Conservation (phyloP, 2,888 invertebrate species). For the Acleris laterana region DNA sequence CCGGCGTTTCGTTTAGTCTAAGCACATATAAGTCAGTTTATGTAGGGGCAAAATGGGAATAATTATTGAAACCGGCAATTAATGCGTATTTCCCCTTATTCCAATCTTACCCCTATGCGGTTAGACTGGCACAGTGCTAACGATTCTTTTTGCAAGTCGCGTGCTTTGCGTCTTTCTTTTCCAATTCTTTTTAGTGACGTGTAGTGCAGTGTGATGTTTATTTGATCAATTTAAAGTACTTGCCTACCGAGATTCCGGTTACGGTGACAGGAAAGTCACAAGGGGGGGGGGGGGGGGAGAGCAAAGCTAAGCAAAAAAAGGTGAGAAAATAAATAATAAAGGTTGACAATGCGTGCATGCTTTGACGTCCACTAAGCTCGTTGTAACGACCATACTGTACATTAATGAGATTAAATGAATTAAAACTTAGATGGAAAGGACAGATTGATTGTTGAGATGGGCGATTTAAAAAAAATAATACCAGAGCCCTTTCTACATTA, state of each 20-base stretch:
- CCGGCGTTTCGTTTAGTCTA: no score
- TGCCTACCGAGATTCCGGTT: constrained; percentile 79
- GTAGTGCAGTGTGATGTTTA: constrained; percentile 83
- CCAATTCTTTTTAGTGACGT: constrained; percentile 56
- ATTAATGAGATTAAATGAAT: no score
- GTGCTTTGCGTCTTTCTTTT: constrained; percentile 62
- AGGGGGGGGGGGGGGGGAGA: constrained; percentile 57
- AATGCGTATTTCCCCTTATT: neutral
- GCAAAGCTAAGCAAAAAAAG: constrained; percentile 56
- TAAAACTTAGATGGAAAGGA: no score
- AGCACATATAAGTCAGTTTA: neutral
- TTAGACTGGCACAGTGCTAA: constrained; percentile 18
- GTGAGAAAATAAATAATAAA: constrained; percentile 39
- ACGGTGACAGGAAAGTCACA: constrained; percentile 82
- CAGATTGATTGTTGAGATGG: no score
- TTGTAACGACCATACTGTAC: neutral
- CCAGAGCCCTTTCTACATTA: no score
- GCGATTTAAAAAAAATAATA: no score
- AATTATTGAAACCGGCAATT: no score
- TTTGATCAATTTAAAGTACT: constrained; percentile 77
- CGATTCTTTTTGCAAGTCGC: constrained; percentile 67
- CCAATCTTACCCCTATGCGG: constrained; percentile 9
- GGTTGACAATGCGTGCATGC: constrained; percentile 40
- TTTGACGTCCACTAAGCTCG: constrained; percentile 10
- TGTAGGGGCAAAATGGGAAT: no score